Evolutionary conservation across 1,140 invertebrate genomes (phyloP), one percentile per base, ranked within the genome.

Genomic region (Drosophila sechellia): DNA sequence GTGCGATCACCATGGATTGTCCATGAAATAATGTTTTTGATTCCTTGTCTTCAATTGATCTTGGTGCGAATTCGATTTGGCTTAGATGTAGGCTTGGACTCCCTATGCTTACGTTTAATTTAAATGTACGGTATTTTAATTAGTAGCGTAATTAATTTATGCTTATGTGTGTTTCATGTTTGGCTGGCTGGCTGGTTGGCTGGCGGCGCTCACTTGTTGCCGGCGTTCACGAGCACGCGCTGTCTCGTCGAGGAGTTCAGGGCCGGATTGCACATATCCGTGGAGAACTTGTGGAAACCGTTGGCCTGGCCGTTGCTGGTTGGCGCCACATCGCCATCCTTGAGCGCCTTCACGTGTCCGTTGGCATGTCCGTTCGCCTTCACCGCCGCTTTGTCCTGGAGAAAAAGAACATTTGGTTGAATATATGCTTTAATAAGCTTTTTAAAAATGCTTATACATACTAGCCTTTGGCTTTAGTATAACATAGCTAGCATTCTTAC

Each of bases 341-440:
- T 84, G 1, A 58, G 64, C 34, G 73, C 61, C 63, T 52, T 52
- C 10, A 20, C 27, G 49, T 52, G 49, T 52, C 49, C 49, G 48
- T 91, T 90, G 13, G 87, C 81, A 77, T 90, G 85, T 39, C 84
- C 85, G 46, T 87, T 91, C n/a, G 81, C 81, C 64, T 85, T 85
- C 0, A 90, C 79, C 22, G 80, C 75, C 12, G 70, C 59, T 43
- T 90, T 90, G 59, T 90, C 81, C 78, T 86, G 46, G 42, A 22
- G 25, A 27, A 27, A 3, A 12, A 13, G 13, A n/a, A 13, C 27
- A 31, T 31, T 31, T 31, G 27, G 27, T 8, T 31, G 6, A 6
- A 40, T 40, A 15, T 15, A 15, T 40, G 4, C 5, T 27, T 5
- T 27, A 5, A 6, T 27, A n/a, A n/a, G 37, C 13, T 39, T 39